Evolutionary conservation across 2,113 vertebrate genomes (phyloP).

Genomic region (Corythornis cristatus): DNA sequence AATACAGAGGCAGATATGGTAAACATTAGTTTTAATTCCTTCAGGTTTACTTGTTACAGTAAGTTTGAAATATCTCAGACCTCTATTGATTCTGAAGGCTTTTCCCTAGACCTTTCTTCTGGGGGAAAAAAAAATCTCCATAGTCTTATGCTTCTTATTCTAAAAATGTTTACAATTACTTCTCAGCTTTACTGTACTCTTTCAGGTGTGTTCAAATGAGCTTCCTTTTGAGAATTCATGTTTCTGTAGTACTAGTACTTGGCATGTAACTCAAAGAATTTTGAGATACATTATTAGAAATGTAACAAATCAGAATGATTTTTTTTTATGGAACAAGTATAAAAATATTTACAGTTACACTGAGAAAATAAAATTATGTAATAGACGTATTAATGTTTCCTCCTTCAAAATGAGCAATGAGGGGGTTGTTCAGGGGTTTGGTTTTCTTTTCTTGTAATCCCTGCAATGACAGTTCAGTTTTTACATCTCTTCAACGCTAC

Average conservation of each 20-base stretch:
- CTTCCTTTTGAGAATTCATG: not conserved
- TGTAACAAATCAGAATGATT: not conserved
- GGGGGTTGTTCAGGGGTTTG: not conserved
- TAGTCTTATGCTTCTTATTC: not conserved
- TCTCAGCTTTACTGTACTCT: not conserved
- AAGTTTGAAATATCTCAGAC: not conserved
- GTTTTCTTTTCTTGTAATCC: not conserved
- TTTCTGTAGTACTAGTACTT: not conserved
- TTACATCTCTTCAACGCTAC: not conserved
- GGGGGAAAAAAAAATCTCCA: not conserved
- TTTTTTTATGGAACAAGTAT: not conserved
- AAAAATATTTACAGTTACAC: not conserved
- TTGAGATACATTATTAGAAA: not conserved
- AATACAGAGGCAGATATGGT: not conserved
- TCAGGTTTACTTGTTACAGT: not conserved
- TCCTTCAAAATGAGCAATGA: not conserved
- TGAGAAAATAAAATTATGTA: not conserved
- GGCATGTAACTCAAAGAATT: not conserved
- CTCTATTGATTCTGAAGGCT: not conserved
- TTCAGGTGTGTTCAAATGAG: not conserved
- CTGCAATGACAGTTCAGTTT: not conserved
- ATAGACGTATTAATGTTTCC: not conserved
- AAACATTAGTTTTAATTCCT: not conserved
- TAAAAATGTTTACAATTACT: not conserved
- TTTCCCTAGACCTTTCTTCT: not conserved